Evolutionary conservation across 2,797 vertebrate species (phyloP), one percentile per base, ranked within the genome.

Genomic region (Sebastes hubbsi): DNA sequence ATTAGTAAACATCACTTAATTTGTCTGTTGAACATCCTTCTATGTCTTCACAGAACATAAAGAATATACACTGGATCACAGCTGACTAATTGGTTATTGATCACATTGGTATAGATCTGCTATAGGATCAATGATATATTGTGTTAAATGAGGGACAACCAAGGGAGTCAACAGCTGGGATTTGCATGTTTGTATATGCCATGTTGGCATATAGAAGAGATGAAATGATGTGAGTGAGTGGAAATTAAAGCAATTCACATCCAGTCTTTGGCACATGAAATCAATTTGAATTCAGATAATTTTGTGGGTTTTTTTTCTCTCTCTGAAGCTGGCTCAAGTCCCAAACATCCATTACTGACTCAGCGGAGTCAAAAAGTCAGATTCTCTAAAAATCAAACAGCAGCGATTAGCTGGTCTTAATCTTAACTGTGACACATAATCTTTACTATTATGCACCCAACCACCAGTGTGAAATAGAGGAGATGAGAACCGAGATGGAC

Each of bases 401-500:
- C 10, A 56, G 42, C 46, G 25, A 60, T 75, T 14, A 36, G 29
- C 3, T 25, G 29, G 9, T 29, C 7, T 22, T 49, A 30, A 64
- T 52, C 20, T 68, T 29, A 16, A 75, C 22, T 58, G n/a, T 63
- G 38, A 79, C 67, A 56, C 24, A 5, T 46, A 59, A 66, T 72
- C 22, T 77, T n/a, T 61, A 18, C 55, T 80, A 46, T 18, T 16
- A 5, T 79, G 62, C 67, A 38, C 67, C 67, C 24, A 38, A 38
- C 32, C 32, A 4, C 52, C 86, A 99, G 98, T 96, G 95, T 9
- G 98, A 99, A 91, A 98, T 99, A 52, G 97, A 99, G 81, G 98
- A 99, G 92, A 97, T 99, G 96, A 97, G 98, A 88, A 96, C 97
- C 0, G 98, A 99, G 94, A 99, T 99, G 98, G 98, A 99, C 0